Base-by-base conservation (phyloP, 2,888 invertebrate species). In the Ceramica pisi region DNA sequence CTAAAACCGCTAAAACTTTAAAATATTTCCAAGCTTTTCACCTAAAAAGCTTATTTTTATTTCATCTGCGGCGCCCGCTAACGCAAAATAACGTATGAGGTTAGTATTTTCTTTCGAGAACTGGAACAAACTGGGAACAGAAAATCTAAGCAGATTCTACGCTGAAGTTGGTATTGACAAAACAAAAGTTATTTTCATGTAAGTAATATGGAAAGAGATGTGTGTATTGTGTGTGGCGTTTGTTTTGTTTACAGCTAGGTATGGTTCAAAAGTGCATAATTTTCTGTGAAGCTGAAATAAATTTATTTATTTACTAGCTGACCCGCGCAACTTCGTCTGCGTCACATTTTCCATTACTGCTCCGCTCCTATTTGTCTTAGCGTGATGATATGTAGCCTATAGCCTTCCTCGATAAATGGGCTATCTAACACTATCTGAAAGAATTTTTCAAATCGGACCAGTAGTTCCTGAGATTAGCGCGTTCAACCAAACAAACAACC, bases 91-190 rank as follows among this genome's bases (percentile, higher is more conserved):
- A 75, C 78, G 80, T 87, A 84, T 82, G 82, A 85, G 79, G 46
- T 75, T 81, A 78, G 72, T 71, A 75, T 83, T 88, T 87, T 90
- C 89, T 89, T 88, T 87, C 83, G 82, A 82, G 82, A 91, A 91
- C 86, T 91, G 70, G 89, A 89, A 82, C 91, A 86, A 84, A 82
- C 87, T 86, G 82, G 79, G 84, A 85, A 85, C 86, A 80, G 85
- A 87, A 86, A 89, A 88, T 89, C 88, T 86, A 89, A 90, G 87
- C 86, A 84, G 86, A 88, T 87, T 87, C 80, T 74, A 83, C 79
- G 85, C 86, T 84, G 84, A 88, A 89, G 84, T 88, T 87, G 86
- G 82, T 90, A 90, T 88, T 89, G 90, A 89, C 89, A 89, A 90
- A 87, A 89, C 88, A 87, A 85, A 87, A 90, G 76, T 86, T 87